phyloP scores from a whole-genome alignment of 2,888 invertebrate genomes.

The Digitonthophagus gazella region DNA sequence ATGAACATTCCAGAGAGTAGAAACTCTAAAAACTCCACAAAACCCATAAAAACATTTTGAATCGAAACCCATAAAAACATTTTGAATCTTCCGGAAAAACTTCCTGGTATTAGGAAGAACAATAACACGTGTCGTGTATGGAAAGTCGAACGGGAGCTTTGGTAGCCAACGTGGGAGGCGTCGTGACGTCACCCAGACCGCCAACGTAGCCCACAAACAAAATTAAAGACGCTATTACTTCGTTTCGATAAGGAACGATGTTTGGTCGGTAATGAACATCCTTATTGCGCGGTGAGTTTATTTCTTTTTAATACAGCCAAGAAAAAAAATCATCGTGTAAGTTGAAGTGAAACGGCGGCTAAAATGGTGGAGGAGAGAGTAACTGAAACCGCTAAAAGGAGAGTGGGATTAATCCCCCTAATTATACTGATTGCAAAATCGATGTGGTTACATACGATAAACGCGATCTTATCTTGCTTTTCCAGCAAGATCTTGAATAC shows the following conservation, averaged over 20 bases:
- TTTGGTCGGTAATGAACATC: too few relatives aligned
- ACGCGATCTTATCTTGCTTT: background rate
- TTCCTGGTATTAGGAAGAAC: background rate
- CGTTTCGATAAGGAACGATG: background rate
- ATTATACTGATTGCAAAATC: slow-evolving; percentile 13
- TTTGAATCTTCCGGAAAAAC: too few relatives aligned
- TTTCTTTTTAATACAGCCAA: background rate
- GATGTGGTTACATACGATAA: slow-evolving; percentile 8
- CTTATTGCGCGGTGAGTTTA: too few relatives aligned
- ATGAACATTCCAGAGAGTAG: too few relatives aligned
- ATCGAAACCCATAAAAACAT: too few relatives aligned
- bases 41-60: too few relatives aligned
- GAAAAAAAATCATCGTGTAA: background rate
- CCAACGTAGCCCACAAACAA: background rate
- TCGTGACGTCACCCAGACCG: background rate
- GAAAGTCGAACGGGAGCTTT: background rate
- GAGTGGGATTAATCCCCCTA: background rate
- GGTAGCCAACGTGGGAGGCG: background rate
- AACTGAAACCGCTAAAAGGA: background rate
- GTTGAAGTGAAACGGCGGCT: background rate
- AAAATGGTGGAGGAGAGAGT: background rate
- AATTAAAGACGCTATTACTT: background rate
- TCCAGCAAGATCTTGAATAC: too few relatives aligned
- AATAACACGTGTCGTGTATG: background rate
- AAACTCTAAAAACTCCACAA: too few relatives aligned